A percentile compares a stretch with the other conserved stretches of the same genome.
phyloP scores from a whole-genome alignment of 2,888 invertebrate genomes.

The Cetonia aurata region DNA sequence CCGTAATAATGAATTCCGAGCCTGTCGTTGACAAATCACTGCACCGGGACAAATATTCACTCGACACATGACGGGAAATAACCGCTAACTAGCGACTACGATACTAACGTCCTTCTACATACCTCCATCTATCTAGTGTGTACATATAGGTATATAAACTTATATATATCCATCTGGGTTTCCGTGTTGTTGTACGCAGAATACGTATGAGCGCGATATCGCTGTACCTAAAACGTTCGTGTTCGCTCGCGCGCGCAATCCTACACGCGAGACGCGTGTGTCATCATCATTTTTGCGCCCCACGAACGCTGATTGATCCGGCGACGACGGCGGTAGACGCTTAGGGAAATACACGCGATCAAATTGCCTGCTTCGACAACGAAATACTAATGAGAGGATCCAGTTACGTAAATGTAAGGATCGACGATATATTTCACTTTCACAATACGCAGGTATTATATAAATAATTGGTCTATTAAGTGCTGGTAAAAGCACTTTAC shows the following conservation, averaged over 20 bases:
- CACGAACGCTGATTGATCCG: slow-evolving; percentile 26
- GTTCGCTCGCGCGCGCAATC: not conserved
- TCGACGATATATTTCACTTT: slow-evolving; percentile 11
- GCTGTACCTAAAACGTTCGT: no score
- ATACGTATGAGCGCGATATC: slow-evolving; percentile 2
- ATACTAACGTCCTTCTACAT: not conserved
- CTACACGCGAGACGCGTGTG: slow-evolving; percentile 23
- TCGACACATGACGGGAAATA: slow-evolving; percentile 50
- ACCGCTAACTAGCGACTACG: slow-evolving; percentile 28
- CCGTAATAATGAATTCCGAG: slow-evolving; percentile 63
- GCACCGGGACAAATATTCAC: slow-evolving; percentile 60
- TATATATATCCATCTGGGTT: not conserved
- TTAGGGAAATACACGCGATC: slow-evolving; percentile 26
- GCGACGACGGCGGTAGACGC: not conserved
- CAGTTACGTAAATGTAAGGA: not conserved
- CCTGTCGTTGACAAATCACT: slow-evolving; percentile 65
- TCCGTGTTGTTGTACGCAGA: not conserved
- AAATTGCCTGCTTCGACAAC: not conserved
- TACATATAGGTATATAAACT: slow-evolving; percentile 8
- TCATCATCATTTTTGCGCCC: slow-evolving; percentile 24
- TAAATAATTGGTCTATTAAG: not conserved
- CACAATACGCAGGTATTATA: no score
- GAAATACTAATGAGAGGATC: not conserved
- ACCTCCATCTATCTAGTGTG: not conserved
- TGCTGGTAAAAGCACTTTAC: no score